Evolutionary conservation across 2,888 invertebrate species (phyloP).

Genomic region (Melinopterus prodromus): DNA sequence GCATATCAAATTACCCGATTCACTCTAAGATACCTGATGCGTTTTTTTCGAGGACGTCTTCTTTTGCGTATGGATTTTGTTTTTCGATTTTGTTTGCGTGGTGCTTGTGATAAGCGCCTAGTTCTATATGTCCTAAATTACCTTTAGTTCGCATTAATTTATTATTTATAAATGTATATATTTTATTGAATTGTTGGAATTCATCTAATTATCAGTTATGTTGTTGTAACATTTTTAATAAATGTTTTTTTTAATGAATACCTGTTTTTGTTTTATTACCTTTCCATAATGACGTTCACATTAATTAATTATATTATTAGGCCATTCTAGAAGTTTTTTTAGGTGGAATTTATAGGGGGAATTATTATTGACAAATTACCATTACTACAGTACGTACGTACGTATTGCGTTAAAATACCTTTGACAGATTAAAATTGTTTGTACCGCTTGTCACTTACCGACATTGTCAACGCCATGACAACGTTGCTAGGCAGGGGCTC

Average conservation of each 20-base stretch:
- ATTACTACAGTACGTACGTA: too few relatives aligned
- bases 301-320: too few relatives aligned
- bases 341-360: too few relatives aligned
- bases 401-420: too few relatives aligned
- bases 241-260: slow-evolving; percentile 15
- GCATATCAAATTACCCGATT: slow-evolving; percentile 4
- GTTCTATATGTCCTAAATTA: slow-evolving; percentile 9
- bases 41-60: not conserved
- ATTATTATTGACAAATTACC: too few relatives aligned
- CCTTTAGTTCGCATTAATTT: slow-evolving; percentile 6
- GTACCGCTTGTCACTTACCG: too few relatives aligned
- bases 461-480: too few relatives aligned
- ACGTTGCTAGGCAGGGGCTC: too few relatives aligned
- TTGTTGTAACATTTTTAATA: slow-evolving; percentile 27
- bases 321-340: too few relatives aligned
- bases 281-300: too few relatives aligned
- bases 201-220: slow-evolving; percentile 19
- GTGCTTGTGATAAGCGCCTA: slow-evolving; percentile 18
- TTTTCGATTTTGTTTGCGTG: slow-evolving; percentile 9
- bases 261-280: not conserved
- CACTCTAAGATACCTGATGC: not conserved
- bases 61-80: slow-evolving; percentile 7
- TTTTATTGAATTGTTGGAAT: slow-evolving; percentile 20
- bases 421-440: too few relatives aligned
- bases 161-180: slow-evolving; percentile 25